Conservation (phyloP, 37 sponge, comb jelly and placozoan species). For the Crambe crambe region DNA sequence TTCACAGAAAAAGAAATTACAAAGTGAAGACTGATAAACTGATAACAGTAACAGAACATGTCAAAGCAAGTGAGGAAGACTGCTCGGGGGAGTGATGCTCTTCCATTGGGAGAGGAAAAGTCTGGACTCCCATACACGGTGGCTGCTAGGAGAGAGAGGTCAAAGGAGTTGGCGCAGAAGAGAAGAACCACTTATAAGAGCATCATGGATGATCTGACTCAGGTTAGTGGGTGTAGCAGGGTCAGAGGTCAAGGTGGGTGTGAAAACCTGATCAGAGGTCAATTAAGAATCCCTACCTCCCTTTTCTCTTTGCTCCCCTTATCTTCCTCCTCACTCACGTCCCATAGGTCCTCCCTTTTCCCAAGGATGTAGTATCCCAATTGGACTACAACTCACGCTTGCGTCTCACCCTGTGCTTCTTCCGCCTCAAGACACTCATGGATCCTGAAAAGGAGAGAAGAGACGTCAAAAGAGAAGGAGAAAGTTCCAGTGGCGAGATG, state of each 20-base stretch:
- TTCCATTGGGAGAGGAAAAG: background rate
- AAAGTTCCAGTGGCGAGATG: background rate
- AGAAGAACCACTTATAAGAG: constrained; percentile 35
- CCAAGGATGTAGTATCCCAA: constrained; percentile 48
- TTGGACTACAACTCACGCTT: constrained; percentile 57
- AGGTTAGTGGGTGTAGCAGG: background rate
- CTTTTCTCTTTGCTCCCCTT: background rate
- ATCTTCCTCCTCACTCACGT: background rate
- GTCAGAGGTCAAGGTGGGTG: background rate
- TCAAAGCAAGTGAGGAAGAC: background rate
- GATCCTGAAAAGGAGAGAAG: background rate
- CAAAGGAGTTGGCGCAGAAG: constrained; percentile 51
- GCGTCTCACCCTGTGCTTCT: constrained; percentile 45
- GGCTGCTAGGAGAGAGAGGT: constrained; percentile 33
- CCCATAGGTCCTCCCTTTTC: constrained; percentile 36
- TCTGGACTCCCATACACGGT: background rate
- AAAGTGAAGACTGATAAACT: no score
- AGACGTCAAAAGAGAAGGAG: background rate
- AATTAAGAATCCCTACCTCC: background rate
- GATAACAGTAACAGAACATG: background rate
- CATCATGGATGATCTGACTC: constrained; percentile 39
- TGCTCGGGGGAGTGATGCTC: background rate
- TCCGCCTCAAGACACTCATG: constrained; percentile 30
- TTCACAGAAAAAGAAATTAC: no score
- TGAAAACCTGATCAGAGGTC: background rate